Conservation (phyloP, 2,113 vertebrate species). For the Callipepla squamata region DNA sequence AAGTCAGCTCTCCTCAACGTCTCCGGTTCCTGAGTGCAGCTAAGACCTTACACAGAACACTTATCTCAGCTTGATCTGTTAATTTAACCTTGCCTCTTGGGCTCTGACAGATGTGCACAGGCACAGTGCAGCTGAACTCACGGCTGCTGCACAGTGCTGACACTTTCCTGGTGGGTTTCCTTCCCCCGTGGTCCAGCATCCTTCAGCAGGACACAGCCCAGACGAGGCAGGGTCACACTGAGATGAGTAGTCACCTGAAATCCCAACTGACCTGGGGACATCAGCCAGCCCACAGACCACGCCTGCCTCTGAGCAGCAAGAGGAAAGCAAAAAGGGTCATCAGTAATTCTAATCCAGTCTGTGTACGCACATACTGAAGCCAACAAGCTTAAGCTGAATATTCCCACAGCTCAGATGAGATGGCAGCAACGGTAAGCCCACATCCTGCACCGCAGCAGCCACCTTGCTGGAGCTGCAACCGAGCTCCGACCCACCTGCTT, state of each 20-base stretch:
- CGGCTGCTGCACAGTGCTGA: accelerated
- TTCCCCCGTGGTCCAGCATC: accelerated
- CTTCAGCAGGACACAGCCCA: not conserved
- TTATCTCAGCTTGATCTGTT: not conserved
- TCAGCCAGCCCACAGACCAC: not conserved
- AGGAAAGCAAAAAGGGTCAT: accelerated
- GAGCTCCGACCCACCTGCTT: not conserved
- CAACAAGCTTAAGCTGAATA: constrained; percentile 2
- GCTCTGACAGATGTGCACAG: not conserved
- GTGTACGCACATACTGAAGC: not conserved
- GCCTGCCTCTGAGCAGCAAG: too few relatives aligned
- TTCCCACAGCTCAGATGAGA: not conserved
- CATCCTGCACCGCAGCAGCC: not conserved
- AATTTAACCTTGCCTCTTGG: not conserved
- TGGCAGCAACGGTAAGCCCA: not conserved
- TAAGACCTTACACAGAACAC: constrained; percentile 8
- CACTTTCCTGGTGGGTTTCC: not conserved
- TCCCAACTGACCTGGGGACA: not conserved
- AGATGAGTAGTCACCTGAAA: accelerated
- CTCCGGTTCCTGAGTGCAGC: not conserved
- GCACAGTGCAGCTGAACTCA: not conserved
- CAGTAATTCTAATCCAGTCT: constrained; percentile 1
- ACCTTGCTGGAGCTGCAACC: not conserved
- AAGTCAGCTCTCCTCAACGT: not conserved
- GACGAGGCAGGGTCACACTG: accelerated